Conservation (phyloP, 2,888 invertebrate genomes). For the Trachelus stipa region DNA sequence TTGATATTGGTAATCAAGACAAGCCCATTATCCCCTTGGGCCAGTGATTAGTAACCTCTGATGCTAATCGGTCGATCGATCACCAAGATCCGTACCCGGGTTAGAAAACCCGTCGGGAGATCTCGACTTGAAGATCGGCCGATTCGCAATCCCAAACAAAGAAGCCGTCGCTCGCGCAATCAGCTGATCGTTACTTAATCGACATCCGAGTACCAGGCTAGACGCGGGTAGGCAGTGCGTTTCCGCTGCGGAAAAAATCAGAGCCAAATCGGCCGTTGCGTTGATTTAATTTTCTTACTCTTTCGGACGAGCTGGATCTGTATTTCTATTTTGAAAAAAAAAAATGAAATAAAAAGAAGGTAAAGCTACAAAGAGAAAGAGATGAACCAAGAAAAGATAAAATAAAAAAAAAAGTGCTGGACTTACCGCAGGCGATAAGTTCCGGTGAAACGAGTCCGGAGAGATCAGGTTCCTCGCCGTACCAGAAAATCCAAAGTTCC, state of each 20-base stretch:
- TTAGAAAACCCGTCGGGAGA: background rate
- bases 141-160: background rate
- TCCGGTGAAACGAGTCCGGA: conserved; percentile 86
- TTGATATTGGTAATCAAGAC: background rate
- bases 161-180: background rate
- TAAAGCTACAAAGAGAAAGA: background rate
- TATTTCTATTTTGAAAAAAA: background rate
- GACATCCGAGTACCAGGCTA: background rate
- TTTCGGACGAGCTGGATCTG: background rate
- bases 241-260: background rate
- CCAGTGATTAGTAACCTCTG: background rate
- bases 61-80: background rate
- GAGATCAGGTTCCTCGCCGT: conserved; percentile 95
- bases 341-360: background rate
- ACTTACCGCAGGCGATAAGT: conserved; percentile 87
- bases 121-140: background rate
- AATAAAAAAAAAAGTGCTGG: conserved; percentile 6
- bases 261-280: background rate
- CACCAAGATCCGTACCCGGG: background rate
- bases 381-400: background rate
- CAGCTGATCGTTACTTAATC: background rate
- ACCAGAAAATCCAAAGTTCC: conserved; percentile 99
- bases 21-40: background rate
- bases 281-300: background rate
- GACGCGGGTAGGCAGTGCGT: background rate